A percentile compares a stretch with the other conserved stretches of the same genome.
Evolutionary conservation across 2,797 vertebrate genomes (phyloP).

Genomic region (Pangasius djambal): DNA sequence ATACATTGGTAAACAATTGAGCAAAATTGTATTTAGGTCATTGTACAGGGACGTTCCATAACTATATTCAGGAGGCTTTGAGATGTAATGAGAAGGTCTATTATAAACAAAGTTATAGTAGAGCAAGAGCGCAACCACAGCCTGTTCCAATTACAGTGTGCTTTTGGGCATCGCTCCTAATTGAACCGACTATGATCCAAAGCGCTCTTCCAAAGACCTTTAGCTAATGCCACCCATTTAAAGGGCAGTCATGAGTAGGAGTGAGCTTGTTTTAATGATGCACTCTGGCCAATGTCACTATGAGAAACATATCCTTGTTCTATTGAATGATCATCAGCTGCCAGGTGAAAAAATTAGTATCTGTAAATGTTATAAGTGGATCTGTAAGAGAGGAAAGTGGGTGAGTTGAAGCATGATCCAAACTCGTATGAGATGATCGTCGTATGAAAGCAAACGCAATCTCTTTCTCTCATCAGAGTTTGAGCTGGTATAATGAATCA

Average conservation of each 20-base stretch:
- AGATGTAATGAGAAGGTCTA: not conserved
- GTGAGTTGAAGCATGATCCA: not conserved
- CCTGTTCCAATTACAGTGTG: constrained; percentile 53
- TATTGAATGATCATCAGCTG: not conserved
- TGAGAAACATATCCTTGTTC: constrained; percentile 25
- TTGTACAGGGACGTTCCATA: not conserved
- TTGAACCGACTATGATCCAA: constrained; percentile 56
- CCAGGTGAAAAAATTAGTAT: not conserved
- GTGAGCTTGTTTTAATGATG: constrained; percentile 60
- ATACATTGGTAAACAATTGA: not conserved
- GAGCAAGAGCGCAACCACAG: constrained; percentile 4
- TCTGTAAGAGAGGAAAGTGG: no score
- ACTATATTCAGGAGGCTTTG: not conserved
- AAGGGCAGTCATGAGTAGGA: constrained; percentile 61
- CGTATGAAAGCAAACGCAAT: not conserved
- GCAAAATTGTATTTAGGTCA: not conserved
- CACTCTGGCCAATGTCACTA: constrained; percentile 54
- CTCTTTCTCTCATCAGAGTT: not conserved
- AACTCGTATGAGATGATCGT: not conserved
- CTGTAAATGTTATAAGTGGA: not conserved
- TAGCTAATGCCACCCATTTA: constrained; percentile 64
- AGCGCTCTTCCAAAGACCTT: constrained; percentile 48
- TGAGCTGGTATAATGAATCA: not conserved
- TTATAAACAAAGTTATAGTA: not conserved
- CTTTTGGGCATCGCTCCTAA: constrained; percentile 64